phyloP scores from a whole-genome alignment of 2,797 vertebrate genomes.

The Rhadinocentrus ornatus region DNA sequence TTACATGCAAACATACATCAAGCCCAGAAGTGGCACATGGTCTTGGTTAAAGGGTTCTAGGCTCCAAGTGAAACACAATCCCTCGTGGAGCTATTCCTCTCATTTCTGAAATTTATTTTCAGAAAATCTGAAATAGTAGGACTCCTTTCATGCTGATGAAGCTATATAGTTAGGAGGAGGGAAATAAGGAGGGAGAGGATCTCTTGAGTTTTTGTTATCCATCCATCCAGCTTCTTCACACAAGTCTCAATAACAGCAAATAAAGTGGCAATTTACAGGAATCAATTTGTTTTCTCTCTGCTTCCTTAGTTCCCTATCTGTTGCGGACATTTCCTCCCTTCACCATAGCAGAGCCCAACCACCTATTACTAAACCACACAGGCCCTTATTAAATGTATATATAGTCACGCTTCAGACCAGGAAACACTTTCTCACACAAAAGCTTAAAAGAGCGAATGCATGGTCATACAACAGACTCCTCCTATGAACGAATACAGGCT shows the following conservation, averaged over 20 bases:
- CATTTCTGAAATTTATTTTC: constrained; percentile 75
- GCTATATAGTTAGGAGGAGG: constrained; percentile 38
- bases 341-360: constrained; percentile 77
- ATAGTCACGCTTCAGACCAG: constrained; percentile 81
- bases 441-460: constrained; percentile 49
- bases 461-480: constrained; percentile 58
- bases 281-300: constrained; percentile 76
- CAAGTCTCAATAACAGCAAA: constrained; percentile 53
- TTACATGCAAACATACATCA: constrained; percentile 36
- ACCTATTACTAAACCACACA: constrained; percentile 82
- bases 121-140: constrained; percentile 63
- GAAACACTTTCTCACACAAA: constrained; percentile 80
- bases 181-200: constrained; percentile 43
- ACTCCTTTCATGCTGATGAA: constrained; percentile 58
- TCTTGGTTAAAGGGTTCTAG: constrained; percentile 78
- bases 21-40: constrained; percentile 80
- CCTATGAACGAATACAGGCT: constrained; percentile 40
- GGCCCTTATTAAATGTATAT: constrained; percentile 88
- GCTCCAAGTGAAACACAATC: constrained; percentile 79
- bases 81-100: constrained; percentile 65
- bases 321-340: constrained; percentile 78
- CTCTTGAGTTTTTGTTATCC: constrained; percentile 58
- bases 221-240: constrained; percentile 16
- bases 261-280: constrained; percentile 60
- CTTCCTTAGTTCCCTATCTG: constrained; percentile 69